Conservation (phyloP, 2,113 vertebrate species). For the Oceanites oceanicus region DNA sequence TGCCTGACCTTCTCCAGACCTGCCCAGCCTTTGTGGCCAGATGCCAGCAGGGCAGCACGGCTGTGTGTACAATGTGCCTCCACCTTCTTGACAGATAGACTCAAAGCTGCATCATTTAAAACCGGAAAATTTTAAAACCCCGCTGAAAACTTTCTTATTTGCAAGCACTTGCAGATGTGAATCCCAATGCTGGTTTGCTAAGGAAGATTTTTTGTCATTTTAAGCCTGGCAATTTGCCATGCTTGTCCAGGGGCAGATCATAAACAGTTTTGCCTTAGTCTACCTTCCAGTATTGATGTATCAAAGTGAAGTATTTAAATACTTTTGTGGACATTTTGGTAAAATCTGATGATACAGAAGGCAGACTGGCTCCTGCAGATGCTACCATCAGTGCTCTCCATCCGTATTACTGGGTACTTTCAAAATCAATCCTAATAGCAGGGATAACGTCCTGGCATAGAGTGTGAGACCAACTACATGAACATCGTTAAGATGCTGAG, state of each 20-base stretch:
- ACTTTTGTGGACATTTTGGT: background rate
- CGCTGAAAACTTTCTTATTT: background rate
- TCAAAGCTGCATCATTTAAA: background rate
- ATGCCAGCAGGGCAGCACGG: rapidly evolving
- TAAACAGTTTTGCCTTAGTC: background rate
- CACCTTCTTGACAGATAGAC: background rate
- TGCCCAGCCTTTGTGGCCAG: rapidly evolving
- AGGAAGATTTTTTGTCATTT: background rate
- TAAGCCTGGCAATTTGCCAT: background rate
- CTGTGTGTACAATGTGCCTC: rapidly evolving
- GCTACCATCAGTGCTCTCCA: background rate
- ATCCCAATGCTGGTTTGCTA: background rate
- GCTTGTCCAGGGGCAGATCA: background rate
- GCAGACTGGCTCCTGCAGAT: background rate
- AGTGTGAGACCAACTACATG: background rate
- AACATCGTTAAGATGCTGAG: background rate
- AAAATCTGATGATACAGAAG: background rate
- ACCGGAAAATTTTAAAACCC: no score
- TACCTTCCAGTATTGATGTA: background rate
- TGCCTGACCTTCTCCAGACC: background rate
- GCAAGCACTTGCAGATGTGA: rapidly evolving
- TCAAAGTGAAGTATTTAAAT: background rate
- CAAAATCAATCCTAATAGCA: background rate
- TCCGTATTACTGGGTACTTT: background rate
- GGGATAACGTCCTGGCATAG: background rate